These are phyloP conservation scores for Alviniconcha strummeri DNA, from an alignment of 2,888 invertebrate species.

Conservation along the genomic window DNA sequence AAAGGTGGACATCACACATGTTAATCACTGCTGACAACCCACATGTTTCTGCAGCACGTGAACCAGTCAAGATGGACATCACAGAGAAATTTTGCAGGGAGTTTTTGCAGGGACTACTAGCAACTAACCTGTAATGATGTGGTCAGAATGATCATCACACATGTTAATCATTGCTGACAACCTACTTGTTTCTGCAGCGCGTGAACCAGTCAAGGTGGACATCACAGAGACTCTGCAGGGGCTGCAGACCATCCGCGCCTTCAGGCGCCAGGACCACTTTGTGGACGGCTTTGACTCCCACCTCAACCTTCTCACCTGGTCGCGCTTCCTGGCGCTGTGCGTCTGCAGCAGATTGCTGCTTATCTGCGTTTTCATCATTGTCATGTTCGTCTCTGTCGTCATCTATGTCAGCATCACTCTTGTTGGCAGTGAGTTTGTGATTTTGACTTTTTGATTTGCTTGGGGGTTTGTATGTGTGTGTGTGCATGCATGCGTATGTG, in stretches of 20 bases:
- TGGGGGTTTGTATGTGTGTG: slow-evolving; percentile 8
- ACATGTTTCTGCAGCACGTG: slow-evolving; percentile 76
- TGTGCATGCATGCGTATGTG: background rate
- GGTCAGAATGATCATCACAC: too few species aligned
- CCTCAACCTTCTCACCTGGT: slow-evolving; percentile 81
- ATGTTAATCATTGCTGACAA: too few species aligned
- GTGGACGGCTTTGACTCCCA: slow-evolving; percentile 74
- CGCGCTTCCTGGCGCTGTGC: slow-evolving; percentile 25
- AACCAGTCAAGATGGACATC: too few species aligned
- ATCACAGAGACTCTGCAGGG: slow-evolving; percentile 91
- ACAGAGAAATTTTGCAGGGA: slow-evolving; percentile 86
- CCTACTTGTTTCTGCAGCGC: slow-evolving; percentile 77
- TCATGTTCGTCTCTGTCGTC: slow-evolving; percentile 40
- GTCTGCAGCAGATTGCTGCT: slow-evolving; percentile 89
- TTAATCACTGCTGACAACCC: too few species aligned
- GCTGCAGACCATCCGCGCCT: slow-evolving; percentile 91
- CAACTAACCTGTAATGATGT: too few species aligned
- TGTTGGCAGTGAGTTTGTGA: slow-evolving; percentile 36
- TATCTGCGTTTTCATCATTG: slow-evolving; percentile 33
- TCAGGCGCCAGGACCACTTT: slow-evolving; percentile 86
- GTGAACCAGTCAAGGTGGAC: slow-evolving; percentile 94
- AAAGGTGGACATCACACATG: too few species aligned
- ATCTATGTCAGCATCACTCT: slow-evolving; percentile 37
- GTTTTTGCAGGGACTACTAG: slow-evolving; percentile 81
- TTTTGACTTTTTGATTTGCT: background rate